Conservation (phyloP, 2,888 invertebrate species). For the Nomada flava region DNA sequence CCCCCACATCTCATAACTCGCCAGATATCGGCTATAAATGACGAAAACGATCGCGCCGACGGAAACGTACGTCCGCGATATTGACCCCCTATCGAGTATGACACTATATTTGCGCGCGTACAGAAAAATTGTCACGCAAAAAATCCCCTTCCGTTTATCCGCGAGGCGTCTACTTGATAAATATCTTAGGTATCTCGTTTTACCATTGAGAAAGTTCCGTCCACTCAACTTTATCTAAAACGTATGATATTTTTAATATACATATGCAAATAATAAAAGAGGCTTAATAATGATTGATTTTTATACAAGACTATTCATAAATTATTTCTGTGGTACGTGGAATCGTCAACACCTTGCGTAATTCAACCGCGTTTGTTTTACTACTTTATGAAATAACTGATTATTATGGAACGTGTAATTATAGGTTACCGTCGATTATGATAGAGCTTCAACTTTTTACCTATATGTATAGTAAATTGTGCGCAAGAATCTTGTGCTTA, state of each 20-base stretch:
- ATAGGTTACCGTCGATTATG: slow-evolving; percentile 57
- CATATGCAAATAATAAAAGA: neutral
- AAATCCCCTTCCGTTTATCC: neutral
- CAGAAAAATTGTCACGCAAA: slow-evolving; percentile 13
- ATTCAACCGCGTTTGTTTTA: slow-evolving; percentile 27
- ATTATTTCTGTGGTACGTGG: neutral
- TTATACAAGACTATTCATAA: neutral
- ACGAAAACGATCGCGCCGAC: slow-evolving; percentile 64
- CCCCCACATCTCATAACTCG: slow-evolving; percentile 74
- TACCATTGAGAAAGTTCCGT: neutral
- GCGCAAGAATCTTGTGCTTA: too few relatives aligned
- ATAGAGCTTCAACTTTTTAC: slow-evolving; percentile 14
- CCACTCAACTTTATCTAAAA: neutral
- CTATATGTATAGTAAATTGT: neutral
- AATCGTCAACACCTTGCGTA: slow-evolving; percentile 18
- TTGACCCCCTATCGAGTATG: slow-evolving; percentile 57
- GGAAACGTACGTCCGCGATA: slow-evolving; percentile 32
- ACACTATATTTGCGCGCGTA: slow-evolving; percentile 7
- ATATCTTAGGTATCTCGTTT: neutral
- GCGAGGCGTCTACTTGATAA: neutral
- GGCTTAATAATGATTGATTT: neutral
- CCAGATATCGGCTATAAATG: slow-evolving; percentile 71
- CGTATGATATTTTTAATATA: neutral
- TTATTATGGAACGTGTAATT: slow-evolving; percentile 62
- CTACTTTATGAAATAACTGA: slow-evolving; percentile 65